Evolutionary conservation across 1,140 invertebrate genomes (phyloP), one percentile per base, ranked within the genome.

Genomic region (Ostrea denselamellosa): DNA sequence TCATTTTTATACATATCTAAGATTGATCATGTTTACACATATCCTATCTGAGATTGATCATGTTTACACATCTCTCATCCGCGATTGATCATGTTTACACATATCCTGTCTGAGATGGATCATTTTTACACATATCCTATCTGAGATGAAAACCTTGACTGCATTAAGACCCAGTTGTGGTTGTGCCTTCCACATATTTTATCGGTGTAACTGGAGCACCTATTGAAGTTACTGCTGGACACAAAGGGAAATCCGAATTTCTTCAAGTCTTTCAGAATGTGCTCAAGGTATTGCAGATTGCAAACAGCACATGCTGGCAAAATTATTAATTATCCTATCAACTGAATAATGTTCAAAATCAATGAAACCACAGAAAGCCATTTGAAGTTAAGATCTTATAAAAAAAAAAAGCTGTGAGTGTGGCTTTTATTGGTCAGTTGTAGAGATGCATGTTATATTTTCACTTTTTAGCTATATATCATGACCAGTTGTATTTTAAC

Each of bases 151-250:
- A 58, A 52, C 44, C 85, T 87, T 87, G 71, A 89, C 86, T 51
- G 34, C 3, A 28, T 22, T 17, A 77, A 98, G 97, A 98, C 95
- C 97, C 97, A 95, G 95, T 98, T 86, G 96, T 97, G 53, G 96
- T 97, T 52, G 96, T 98, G 28, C 97, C 97, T 56, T 97, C 97
- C 0, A 93, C 97, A n/a, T 98, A 97, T 94, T 98, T 98, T 92
- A 98, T 98, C 93, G 97, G 97, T 9, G 95, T 96, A 53, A 96
- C 96, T 95, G 97, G 97, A 2, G 95, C 95, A 22, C 97, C 97
- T 0, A 91, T 98, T 88, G 97, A 98, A 94, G 96, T 98, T 25
- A 96, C 97, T 52, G 97, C 96, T 58, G 97, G 97, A 17, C 95
- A 90, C 89, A 51, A 94, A 7, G 62, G 89, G 25, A 56, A 91